Evolutionary conservation across 2,797 vertebrate genomes (phyloP).

Genomic region (Bradypodion pumilum): DNA sequence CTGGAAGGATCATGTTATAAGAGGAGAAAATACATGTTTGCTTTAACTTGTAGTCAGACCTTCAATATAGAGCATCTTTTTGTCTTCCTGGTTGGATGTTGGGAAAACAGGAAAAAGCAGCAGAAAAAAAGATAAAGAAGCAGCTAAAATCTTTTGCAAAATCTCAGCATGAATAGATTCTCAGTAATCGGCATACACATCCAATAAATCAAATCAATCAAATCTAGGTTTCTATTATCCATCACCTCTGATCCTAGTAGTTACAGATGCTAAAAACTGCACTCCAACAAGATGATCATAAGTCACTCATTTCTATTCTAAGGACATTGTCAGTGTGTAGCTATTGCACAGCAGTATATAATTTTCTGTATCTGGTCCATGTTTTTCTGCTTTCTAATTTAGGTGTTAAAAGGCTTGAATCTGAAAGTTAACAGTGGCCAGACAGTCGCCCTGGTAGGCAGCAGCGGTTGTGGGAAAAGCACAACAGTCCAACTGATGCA

Average conservation of each 20-base stretch:
- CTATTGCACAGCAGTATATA: not conserved
- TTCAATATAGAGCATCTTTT: not conserved
- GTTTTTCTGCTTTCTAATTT: constrained; percentile 7
- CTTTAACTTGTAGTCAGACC: too few relatives aligned
- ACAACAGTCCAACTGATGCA: constrained; percentile 93
- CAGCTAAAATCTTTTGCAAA: not conserved
- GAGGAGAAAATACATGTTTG: too few relatives aligned
- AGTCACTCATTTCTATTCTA: not conserved
- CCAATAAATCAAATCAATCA: too few relatives aligned
- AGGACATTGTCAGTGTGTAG: not conserved
- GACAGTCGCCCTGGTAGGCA: constrained; percentile 92
- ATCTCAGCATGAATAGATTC: not conserved
- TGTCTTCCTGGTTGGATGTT: not conserved
- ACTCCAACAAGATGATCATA: not conserved
- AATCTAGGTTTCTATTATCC: not conserved
- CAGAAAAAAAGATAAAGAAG: too few relatives aligned
- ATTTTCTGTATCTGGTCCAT: not conserved
- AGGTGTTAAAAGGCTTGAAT: constrained; percentile 87
- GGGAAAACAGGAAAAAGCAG: not conserved
- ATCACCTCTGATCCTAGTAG: not conserved
- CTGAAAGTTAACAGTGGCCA: constrained; percentile 84
- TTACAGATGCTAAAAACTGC: not conserved
- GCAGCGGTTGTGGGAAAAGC: constrained; percentile 97
- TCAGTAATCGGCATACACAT: too few relatives aligned
- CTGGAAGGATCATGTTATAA: too few relatives aligned